Conservation (phyloP, 1,140 invertebrate species). For the Diabrotica virgifera region DNA sequence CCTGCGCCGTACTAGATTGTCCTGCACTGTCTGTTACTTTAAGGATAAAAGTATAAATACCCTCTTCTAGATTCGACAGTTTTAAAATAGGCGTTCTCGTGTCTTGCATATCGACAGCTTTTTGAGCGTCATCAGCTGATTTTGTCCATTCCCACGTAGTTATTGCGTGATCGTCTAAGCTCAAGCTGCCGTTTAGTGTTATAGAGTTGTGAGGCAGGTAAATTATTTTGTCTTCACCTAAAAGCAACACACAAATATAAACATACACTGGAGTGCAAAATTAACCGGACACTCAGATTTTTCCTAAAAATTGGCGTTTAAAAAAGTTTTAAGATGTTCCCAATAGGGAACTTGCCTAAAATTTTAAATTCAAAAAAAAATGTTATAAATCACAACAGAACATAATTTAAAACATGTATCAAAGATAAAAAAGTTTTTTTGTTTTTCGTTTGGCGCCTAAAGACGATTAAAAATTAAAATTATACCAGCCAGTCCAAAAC, state of each 20-base stretch:
- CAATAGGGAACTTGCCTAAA: too few relatives aligned
- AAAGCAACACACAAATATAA: slow-evolving; percentile 11
- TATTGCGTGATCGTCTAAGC: slow-evolving; percentile 91
- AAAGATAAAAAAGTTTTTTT: too few relatives aligned
- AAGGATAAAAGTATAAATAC: slow-evolving; percentile 90
- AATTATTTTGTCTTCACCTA: slow-evolving; percentile 82
- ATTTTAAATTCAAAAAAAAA: too few relatives aligned
- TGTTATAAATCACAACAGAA: too few relatives aligned
- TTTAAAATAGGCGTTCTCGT: slow-evolving; percentile 78
- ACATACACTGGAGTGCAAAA: too few relatives aligned
- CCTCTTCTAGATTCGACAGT: slow-evolving; percentile 86
- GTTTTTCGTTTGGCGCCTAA: too few relatives aligned
- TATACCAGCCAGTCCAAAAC: too few relatives aligned
- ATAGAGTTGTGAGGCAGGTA: slow-evolving; percentile 87
- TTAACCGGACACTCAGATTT: too few relatives aligned
- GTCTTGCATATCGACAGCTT: slow-evolving; percentile 92
- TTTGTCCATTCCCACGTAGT: slow-evolving; percentile 94
- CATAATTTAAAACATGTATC: too few relatives aligned
- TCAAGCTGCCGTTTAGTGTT: slow-evolving; percentile 84
- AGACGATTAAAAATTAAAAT: too few relatives aligned
- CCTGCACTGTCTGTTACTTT: slow-evolving; percentile 89
- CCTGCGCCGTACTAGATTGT: slow-evolving; percentile 77
- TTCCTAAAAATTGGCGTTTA: too few relatives aligned
- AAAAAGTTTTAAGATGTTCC: too few relatives aligned
- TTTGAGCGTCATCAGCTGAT: slow-evolving; percentile 76